Base-by-base conservation (phyloP, 2,113 vertebrate species). In the Megaceryle maxima region DNA sequence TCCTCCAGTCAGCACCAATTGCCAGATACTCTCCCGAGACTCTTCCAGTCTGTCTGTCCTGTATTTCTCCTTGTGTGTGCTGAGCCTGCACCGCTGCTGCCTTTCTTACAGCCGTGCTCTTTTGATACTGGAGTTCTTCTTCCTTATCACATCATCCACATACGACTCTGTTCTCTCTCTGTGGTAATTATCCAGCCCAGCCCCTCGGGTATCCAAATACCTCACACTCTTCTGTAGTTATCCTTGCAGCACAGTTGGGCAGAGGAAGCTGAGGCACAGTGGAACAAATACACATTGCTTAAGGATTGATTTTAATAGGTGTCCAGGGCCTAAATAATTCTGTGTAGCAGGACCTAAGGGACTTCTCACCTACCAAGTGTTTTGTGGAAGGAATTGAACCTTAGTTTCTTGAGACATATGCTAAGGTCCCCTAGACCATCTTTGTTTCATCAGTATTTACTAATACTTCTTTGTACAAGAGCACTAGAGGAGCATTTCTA, bases 181-280 rank as follows among this genome's bases (percentile, higher is more conserved):
- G 80, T 84, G 92, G 94, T 97, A 96, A 96, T 96, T 97, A 96
- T 93, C 73, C 88, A 90, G 77, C 69, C 91, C 70, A 81, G 70
- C 92, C 96, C 88, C 95, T 79, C 0, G 86, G 74, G 94, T 82
- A 73, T 90, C 73, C 17, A 2, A 77, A 69, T 94, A 93, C 95
- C 96, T 97, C 94, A 96, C 96, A 96, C 93, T 94, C 94, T 96
- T 35, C 96, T 96, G 96, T 96, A 94, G 90, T 96, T 96, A 95
- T 95, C 92, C 96, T 96, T 83, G 69, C 89, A 96, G 92, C 90
- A 96, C 96, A 97, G 94, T 95, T 96, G 96, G 95, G 86, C 89
- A 94, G 94, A 89, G 93, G 87, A 93, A 96, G 90, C 96, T 88
- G 94, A 96, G 88, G 94, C 94, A 68, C 95, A 96, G 69, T 83